phyloP scores from a whole-genome alignment of 2,888 invertebrate genomes.

The Maniola hyperantus region DNA sequence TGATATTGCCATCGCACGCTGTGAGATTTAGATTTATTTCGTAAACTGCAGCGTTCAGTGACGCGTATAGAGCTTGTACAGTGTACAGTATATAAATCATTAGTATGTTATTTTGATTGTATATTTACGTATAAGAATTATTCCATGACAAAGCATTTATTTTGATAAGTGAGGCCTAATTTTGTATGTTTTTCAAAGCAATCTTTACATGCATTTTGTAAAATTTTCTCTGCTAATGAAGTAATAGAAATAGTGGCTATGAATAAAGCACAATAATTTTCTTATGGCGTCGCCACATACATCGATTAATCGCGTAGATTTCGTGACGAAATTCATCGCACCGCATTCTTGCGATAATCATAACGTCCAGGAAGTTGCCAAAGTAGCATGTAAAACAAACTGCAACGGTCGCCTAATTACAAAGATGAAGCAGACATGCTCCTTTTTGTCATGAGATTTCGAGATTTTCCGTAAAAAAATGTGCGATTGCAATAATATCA shows the following conservation, averaged over 20 bases:
- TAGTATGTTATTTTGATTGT: slow-evolving; percentile 59
- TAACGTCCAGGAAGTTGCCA: slow-evolving; percentile 80
- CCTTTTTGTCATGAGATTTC: background rate
- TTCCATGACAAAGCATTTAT: slow-evolving; percentile 79
- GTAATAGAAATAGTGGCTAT: slow-evolving; percentile 47
- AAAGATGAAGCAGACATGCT: slow-evolving; percentile 4
- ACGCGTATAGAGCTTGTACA: background rate
- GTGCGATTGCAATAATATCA: background rate
- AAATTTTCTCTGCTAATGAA: slow-evolving; percentile 17
- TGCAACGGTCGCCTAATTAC: background rate
- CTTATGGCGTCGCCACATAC: slow-evolving; percentile 48
- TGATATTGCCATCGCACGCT: no score
- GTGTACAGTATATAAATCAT: slow-evolving; percentile 14
- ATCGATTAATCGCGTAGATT: no score
- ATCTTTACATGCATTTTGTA: slow-evolving; percentile 16
- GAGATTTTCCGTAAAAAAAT: background rate
- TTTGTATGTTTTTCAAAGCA: slow-evolving; percentile 56
- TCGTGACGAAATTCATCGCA: no score
- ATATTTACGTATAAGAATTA: slow-evolving; percentile 56
- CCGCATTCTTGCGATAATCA: slow-evolving; percentile 40
- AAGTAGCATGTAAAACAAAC: slow-evolving; percentile 68
- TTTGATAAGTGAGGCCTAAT: slow-evolving; percentile 75
- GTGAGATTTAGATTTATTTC: no score
- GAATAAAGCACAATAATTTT: slow-evolving; percentile 50
- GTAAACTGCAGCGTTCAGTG: no score